phyloP scores from a whole-genome alignment of 2,888 invertebrate genomes.

The Amphimallon solstitiale region DNA sequence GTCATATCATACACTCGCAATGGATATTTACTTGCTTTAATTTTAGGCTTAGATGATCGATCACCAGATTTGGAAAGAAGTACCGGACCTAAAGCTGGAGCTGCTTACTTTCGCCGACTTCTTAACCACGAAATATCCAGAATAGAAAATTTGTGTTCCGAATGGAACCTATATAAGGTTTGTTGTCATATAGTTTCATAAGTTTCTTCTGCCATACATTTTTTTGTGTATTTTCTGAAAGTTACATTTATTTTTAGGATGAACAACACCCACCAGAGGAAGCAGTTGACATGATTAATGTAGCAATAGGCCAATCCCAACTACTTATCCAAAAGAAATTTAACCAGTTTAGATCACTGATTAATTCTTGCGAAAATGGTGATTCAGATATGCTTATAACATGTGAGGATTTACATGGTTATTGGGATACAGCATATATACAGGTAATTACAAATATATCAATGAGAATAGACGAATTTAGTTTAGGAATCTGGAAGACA shows the following conservation, averaged over 20 bases:
- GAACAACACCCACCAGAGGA: slow-evolving; percentile 64
- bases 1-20: no score
- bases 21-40: background rate
- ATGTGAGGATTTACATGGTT: slow-evolving; percentile 81
- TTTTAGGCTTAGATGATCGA: slow-evolving; percentile 37
- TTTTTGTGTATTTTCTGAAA: slow-evolving; percentile 48
- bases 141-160: slow-evolving; percentile 65
- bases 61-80: slow-evolving; percentile 40
- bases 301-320: slow-evolving; percentile 81
- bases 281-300: slow-evolving; percentile 70
- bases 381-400: slow-evolving; percentile 68
- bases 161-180: slow-evolving; percentile 67
- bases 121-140: slow-evolving; percentile 67
- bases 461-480: no score
- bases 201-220: no score
- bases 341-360: slow-evolving; percentile 76
- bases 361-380: slow-evolving; percentile 58
- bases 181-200: no score
- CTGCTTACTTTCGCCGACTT: slow-evolving; percentile 61
- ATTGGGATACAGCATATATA: slow-evolving; percentile 88
- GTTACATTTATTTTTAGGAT: slow-evolving; percentile 41
- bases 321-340: slow-evolving; percentile 81
- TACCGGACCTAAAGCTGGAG: slow-evolving; percentile 55
- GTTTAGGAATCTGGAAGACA: no score
- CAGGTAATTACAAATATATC: slow-evolving; percentile 69